A percentile compares a stretch with the other conserved stretches of the same genome.
These are phyloP conservation scores for Thinocorus orbignyianus DNA, from an alignment of 2,113 vertebrate species.

Conservation along the genomic window DNA sequence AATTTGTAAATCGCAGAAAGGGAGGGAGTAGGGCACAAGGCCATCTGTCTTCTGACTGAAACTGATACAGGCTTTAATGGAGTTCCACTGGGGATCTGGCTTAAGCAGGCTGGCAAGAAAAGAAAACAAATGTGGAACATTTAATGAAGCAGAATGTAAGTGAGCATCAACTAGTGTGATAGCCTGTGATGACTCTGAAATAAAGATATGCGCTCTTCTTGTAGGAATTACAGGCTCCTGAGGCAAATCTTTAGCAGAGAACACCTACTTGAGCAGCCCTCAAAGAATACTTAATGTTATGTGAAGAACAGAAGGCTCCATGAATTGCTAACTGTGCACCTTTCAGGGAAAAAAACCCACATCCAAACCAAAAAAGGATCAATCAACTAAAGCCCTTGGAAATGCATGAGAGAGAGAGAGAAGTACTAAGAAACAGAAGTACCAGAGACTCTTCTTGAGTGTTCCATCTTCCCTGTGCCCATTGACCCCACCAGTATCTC, in stretches of 20 bases:
- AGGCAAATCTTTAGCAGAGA: slow-evolving; percentile 26
- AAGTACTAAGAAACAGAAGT: neutral
- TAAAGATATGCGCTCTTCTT: neutral
- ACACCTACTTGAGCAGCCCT: neutral
- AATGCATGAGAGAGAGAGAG: neutral
- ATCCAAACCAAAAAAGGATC: neutral
- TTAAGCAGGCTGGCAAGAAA: neutral
- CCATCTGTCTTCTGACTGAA: neutral
- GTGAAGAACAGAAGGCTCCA: slow-evolving; percentile 3
- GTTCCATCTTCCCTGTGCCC: neutral
- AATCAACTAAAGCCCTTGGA: neutral
- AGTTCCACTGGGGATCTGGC: neutral
- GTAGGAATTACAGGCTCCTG: neutral
- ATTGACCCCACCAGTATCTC: neutral
- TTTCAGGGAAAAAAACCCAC: neutral
- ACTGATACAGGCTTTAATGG: neutral
- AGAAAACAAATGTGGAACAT: slow-evolving; percentile 14
- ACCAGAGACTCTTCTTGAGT: neutral
- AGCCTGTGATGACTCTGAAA: slow-evolving; percentile 1
- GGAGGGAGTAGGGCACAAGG: neutral
- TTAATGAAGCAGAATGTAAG: slow-evolving; percentile 45
- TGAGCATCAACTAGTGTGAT: neutral
- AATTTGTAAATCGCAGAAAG: neutral
- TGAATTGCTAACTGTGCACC: neutral
- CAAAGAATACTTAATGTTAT: neutral